phyloP scores from a whole-genome alignment of 2,113 vertebrate genomes.

The Romanogobio albipinnatus region DNA sequence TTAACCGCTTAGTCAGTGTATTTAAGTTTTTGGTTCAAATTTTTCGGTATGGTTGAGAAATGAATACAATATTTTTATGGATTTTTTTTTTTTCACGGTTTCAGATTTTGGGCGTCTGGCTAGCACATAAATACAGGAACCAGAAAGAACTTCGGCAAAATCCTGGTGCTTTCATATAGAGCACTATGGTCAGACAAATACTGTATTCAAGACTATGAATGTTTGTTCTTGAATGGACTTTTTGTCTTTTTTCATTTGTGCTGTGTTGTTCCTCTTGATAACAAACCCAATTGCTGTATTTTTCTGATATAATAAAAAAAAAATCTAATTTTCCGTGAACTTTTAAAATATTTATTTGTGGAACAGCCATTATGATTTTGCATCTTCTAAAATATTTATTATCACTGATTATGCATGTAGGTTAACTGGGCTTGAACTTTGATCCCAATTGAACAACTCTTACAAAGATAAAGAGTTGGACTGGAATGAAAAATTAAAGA shows the following conservation, averaged over 20 bases:
- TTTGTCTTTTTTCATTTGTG: neutral
- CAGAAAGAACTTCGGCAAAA: slow-evolving; percentile 90
- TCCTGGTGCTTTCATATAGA: slow-evolving; percentile 83
- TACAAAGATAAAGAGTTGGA: slow-evolving; percentile 21
- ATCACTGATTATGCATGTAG: neutral
- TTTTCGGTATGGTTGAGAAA: neutral
- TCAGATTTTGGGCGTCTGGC: slow-evolving; percentile 95
- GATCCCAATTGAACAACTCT: neutral
- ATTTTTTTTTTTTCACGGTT: slow-evolving; percentile 54
- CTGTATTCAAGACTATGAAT: neutral
- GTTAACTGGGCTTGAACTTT: slow-evolving; percentile 17
- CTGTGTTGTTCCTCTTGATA: neutral
- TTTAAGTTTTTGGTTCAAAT: neutral
- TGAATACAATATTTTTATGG: neutral
- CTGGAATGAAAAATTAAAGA: neutral
- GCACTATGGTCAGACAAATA: neutral
- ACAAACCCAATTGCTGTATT: neutral
- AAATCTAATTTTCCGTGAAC: neutral
- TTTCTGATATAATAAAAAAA: neutral
- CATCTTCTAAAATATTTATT: neutral
- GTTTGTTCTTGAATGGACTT: neutral
- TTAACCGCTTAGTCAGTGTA: neutral
- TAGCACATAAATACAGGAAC: slow-evolving; percentile 92
- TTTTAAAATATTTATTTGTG: neutral
- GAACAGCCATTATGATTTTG: neutral